Evolutionary conservation across 1,140 invertebrate species (phyloP).

Genomic region (Scaptodrosophila lebanonensis): DNA sequence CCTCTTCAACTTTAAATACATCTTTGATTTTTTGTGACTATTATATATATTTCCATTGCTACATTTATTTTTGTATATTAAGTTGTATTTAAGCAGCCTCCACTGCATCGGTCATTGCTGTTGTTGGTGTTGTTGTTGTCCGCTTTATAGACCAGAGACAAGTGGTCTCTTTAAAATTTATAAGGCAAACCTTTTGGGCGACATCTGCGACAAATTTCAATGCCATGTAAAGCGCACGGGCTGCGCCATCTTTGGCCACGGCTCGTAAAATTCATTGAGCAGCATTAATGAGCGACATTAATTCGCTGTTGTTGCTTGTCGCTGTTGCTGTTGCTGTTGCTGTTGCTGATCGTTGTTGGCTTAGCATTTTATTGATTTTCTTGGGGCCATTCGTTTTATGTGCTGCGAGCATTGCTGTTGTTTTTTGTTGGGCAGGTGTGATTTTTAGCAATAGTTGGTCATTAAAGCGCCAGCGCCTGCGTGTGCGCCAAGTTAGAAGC

Average conservation of each 20-base stretch:
- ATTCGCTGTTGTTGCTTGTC: constrained; percentile 61
- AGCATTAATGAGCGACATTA: constrained; percentile 74
- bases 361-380: constrained; percentile 70
- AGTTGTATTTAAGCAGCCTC: too few relatives aligned
- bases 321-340: constrained; percentile 1
- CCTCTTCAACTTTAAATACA: too few relatives aligned
- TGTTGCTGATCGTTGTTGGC: constrained; percentile 8
- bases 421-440: constrained; percentile 56
- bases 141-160: too few relatives aligned
- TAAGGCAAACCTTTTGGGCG: constrained; percentile 44
- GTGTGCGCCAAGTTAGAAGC: constrained; percentile 32
- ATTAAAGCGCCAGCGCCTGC: constrained; percentile 36
- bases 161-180: constrained; percentile 68
- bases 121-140: constrained; percentile 16
- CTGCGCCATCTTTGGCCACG: constrained; percentile 1
- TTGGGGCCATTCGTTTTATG: too few relatives aligned
- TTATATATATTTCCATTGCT: background rate
- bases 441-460: constrained; percentile 69
- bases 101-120: constrained; percentile 13
- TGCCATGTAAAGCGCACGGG: constrained; percentile 20
- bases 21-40: constrained; percentile 25
- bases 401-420: background rate
- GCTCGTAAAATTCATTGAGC: constrained; percentile 73
- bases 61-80: constrained; percentile 19
- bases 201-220: constrained; percentile 41